Percentiles rank a stretch among this genome's conserved stretches.
Evolutionary conservation across 1,140 invertebrate genomes (phyloP).

Genomic region (Drosophila grimshawi): DNA sequence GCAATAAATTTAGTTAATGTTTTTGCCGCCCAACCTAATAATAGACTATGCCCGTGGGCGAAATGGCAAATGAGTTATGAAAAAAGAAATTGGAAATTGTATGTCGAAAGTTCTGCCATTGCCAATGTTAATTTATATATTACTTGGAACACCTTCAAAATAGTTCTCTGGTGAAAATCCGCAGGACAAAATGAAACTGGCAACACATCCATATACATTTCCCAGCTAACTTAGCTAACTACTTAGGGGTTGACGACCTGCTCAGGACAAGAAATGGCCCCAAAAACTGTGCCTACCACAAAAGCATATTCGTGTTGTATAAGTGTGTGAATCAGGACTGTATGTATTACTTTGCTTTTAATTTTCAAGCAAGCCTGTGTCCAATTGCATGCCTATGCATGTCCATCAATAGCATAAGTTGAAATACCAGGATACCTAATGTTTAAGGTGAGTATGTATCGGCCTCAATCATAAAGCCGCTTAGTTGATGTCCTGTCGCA

Average conservation of each 20-base stretch:
- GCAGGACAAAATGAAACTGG: conserved; percentile 11
- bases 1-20: conserved; percentile 37
- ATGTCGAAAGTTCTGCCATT: neutral
- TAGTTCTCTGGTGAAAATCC: neutral
- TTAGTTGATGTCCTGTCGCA: conserved; percentile 54
- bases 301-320: neutral
- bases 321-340: neutral
- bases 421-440: neutral
- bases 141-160: neutral
- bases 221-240: neutral
- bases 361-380: neutral
- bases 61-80: neutral
- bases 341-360: neutral
- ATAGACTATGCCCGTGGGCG: conserved; percentile 6
- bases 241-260: conserved; percentile 16
- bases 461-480: conserved; percentile 65
- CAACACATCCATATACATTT: conserved; percentile 19
- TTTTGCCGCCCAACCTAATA: conserved; percentile 23
- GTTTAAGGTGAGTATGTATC: neutral
- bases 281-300: conserved; percentile 1
- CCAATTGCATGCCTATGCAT: neutral
- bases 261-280: neutral
- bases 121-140: neutral
- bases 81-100: neutral
- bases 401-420: conserved; percentile 6